phyloP scores from a whole-genome alignment of 2,113 vertebrate species.

The Marmota monax region DNA sequence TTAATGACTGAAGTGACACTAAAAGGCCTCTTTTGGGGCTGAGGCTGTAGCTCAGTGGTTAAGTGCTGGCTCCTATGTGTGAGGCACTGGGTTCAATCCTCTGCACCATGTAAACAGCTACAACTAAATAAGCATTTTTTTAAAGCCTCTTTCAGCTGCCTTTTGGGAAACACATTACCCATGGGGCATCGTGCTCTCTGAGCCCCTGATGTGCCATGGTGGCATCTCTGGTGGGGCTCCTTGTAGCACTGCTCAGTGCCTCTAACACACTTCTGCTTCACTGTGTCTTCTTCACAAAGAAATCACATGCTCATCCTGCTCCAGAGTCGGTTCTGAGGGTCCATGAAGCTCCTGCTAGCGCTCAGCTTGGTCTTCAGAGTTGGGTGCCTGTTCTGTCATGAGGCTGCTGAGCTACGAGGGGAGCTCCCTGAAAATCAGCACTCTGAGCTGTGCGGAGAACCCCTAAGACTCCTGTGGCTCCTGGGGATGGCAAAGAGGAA shows the following conservation, averaged over 20 bases:
- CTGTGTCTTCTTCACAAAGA: not conserved
- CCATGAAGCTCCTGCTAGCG: not conserved
- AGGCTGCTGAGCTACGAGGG: not conserved
- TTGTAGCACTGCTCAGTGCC: not conserved
- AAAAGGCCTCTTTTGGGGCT: not conserved
- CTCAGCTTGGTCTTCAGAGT: not conserved
- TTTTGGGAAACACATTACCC: fast-evolving
- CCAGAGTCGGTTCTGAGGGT: not conserved
- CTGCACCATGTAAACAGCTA: too few relatives aligned
- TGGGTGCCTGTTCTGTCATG: not conserved
- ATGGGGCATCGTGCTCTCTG: not conserved
- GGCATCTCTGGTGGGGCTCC: not conserved
- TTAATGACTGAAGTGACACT: not conserved
- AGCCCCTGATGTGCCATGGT: not conserved
- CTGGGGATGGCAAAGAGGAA: not conserved
- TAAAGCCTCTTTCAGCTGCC: not conserved
- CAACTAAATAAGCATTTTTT: too few relatives aligned
- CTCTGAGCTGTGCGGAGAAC: not conserved
- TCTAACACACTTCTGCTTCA: not conserved
- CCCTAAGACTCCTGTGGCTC: not conserved
- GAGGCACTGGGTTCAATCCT: too few relatives aligned
- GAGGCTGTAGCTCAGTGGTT: too few relatives aligned
- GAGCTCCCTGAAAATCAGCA: too few relatives aligned
- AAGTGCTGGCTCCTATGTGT: too few relatives aligned
- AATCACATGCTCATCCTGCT: not conserved